phyloP scores from a whole-genome alignment of 2,888 invertebrate species.

The Buathra laborator region DNA sequence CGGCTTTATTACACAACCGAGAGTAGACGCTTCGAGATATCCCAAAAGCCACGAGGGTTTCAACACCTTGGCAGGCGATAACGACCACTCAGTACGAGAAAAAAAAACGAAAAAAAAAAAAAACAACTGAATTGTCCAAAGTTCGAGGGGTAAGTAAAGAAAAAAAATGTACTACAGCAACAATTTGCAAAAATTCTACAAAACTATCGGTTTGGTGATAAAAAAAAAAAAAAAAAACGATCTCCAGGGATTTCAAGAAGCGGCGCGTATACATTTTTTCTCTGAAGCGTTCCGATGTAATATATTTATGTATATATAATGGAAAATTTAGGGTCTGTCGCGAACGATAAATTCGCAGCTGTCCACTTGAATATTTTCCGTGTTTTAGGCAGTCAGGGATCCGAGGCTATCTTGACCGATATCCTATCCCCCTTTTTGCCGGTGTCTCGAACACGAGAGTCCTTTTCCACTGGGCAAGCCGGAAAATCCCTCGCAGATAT shows the following conservation, averaged over 20 bases:
- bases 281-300: conserved; percentile 59
- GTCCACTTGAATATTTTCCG: conserved; percentile 85
- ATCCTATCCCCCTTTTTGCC: conserved; percentile 73
- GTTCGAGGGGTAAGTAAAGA: conserved; percentile 75
- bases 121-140: conserved; percentile 30
- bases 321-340: conserved; percentile 84
- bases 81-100: conserved; percentile 57
- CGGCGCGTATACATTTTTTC: conserved; percentile 67
- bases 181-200: neutral
- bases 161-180: conserved; percentile 68
- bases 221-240: conserved; percentile 20
- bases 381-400: conserved; percentile 83
- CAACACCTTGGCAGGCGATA: conserved; percentile 73
- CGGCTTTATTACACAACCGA: conserved; percentile 80
- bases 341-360: conserved; percentile 84
- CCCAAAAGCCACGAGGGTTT: conserved; percentile 57
- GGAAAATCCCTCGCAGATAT: conserved; percentile 23
- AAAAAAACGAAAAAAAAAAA: conserved; percentile 27
- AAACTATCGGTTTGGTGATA: neutral
- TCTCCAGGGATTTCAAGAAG: neutral
- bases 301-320: conserved; percentile 75
- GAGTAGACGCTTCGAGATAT: conserved; percentile 55
- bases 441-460: conserved; percentile 63
- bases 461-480: conserved; percentile 59
- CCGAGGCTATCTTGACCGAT: conserved; percentile 84